Conservation (phyloP, 2,113 vertebrate genomes). For the Excalfactoria chinensis region DNA sequence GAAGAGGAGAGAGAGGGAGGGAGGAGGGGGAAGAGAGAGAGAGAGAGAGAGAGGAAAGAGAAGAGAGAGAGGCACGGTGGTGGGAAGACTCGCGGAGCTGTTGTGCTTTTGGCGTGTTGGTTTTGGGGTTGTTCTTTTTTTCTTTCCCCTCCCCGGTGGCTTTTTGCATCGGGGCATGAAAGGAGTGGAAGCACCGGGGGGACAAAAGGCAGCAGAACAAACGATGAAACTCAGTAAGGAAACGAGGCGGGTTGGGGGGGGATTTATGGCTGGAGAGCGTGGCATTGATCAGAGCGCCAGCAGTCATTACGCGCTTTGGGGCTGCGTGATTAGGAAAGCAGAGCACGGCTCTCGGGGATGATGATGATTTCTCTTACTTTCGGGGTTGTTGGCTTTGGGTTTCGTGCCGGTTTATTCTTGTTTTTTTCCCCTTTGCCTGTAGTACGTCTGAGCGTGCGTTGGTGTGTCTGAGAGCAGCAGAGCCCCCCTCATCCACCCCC, state of each 20-base stretch:
- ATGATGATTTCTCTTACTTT: conserved; percentile 50
- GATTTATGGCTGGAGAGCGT: conserved; percentile 64
- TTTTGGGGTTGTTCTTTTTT: background rate
- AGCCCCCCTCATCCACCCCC: too few relatives aligned
- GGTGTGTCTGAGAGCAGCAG: background rate
- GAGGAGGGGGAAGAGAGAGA: background rate
- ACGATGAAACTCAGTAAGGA: conserved; percentile 80
- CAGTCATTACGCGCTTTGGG: conserved; percentile 56
- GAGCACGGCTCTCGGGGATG: conserved; percentile 48
- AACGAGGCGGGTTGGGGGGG: conserved; percentile 70
- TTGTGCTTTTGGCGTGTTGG: conserved; percentile 9
- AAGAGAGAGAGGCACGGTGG: conserved; percentile 13
- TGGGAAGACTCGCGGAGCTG: conserved; percentile 61
- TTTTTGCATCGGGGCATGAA: conserved; percentile 74
- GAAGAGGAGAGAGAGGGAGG: conserved; percentile 32
- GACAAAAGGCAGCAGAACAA: conserved; percentile 72
- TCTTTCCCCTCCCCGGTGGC: conserved; percentile 59
- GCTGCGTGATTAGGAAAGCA: conserved; percentile 62
- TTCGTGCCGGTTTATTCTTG: background rate
- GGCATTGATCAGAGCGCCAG: conserved; percentile 68
- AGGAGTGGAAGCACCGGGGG: conserved; percentile 69
- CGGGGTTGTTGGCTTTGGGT: background rate
- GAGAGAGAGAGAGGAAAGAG: conserved; percentile 20
- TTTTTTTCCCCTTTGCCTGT: background rate
- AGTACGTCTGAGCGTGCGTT: background rate